phyloP scores from a whole-genome alignment of 1,140 invertebrate species.

The Drosophila kanapiae region DNA sequence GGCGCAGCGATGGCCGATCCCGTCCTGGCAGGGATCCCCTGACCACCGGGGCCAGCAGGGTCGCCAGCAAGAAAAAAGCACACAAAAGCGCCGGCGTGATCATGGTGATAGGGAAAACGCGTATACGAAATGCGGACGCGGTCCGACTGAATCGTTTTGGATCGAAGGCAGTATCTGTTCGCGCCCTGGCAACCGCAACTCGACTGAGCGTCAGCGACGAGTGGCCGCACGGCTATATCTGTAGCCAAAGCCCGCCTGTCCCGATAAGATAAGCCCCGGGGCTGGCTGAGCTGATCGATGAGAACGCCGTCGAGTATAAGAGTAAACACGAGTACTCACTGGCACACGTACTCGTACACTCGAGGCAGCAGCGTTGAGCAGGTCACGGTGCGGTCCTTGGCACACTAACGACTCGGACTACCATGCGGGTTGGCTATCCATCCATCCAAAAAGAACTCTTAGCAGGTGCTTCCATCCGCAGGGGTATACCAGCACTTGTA shows the following conservation, averaged over 20 bases:
- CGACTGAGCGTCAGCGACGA: slow-evolving; percentile 50
- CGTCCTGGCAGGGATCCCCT: slow-evolving; percentile 3
- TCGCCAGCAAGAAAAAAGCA: background rate
- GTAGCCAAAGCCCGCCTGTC: slow-evolving; percentile 42
- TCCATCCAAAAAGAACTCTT: slow-evolving; percentile 1
- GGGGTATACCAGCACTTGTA: slow-evolving; percentile 6
- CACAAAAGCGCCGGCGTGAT: slow-evolving; percentile 33
- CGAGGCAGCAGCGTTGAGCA: slow-evolving; percentile 34
- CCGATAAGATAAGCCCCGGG: slow-evolving; percentile 69
- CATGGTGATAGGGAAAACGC: slow-evolving; percentile 45
- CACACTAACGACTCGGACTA: slow-evolving; percentile 31
- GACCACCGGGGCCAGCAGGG: slow-evolving; percentile 3
- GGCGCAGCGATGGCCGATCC: slow-evolving; percentile 85
- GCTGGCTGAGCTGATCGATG: slow-evolving; percentile 47
- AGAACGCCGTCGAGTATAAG: slow-evolving; percentile 33
- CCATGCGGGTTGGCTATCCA: slow-evolving; percentile 32
- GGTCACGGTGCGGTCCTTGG: slow-evolving; percentile 64
- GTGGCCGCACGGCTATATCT: slow-evolving; percentile 24
- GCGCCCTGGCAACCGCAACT: slow-evolving; percentile 69
- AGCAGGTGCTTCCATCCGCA: slow-evolving; percentile 14
- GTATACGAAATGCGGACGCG: background rate
- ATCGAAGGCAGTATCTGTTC: slow-evolving; percentile 41
- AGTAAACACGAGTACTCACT: slow-evolving; percentile 16
- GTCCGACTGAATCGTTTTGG: slow-evolving; percentile 1
- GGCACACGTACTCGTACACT: slow-evolving; percentile 20